Base-by-base conservation (phyloP, 2,113 vertebrate genomes). In the Pionites leucogaster region DNA sequence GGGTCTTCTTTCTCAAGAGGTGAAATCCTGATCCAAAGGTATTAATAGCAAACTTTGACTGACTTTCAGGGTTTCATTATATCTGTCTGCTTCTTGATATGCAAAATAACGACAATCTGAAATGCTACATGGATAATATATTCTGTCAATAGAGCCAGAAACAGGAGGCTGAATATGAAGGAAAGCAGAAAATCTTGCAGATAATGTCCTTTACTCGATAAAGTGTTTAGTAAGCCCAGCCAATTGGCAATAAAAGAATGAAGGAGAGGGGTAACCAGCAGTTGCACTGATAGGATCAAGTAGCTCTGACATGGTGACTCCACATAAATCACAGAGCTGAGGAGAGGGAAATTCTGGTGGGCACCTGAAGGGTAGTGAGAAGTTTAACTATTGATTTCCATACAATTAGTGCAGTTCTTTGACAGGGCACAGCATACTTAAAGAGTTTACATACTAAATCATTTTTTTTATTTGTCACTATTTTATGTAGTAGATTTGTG, bases 261-360 rank as follows among this genome's bases (percentile, higher is more conserved):
- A 46, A 53, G n/a, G 22, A 60, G 14, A 57, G 22, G 22, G 50
- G 63, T 33, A 42, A 55, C 19, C 55, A 59, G 20, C 8, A 25
- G 27, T 4, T 24, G 8, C 8, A 14, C 6, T 49, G 55, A 19
- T 23, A 37, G 24, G 11, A 77, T 74, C 1, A 28, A 22, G 8
- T 4, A 16, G 17, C n/a, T 83, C 41, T 1, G 17, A 4, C 10
- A 11, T 3, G 59, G 8, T 0, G 1, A 44, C 7, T 18, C 16
- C 7, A 8, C 6, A 13, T 42, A 42, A 60, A 67, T 44, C 9
- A 9, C 6, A 15, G 1, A 13, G 7, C 0, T 44, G 23, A 14
- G 25, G 7, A 41, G 8, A 31, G 8, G 5, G 13, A 27, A 62
- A 42, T 9, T 16, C 19, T 88, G 10, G 3, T 35, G 39, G 20